Evolutionary conservation across 37 sponge, comb jelly and placozoan genomes (phyloP).

Genomic region (Crambe crambe): DNA sequence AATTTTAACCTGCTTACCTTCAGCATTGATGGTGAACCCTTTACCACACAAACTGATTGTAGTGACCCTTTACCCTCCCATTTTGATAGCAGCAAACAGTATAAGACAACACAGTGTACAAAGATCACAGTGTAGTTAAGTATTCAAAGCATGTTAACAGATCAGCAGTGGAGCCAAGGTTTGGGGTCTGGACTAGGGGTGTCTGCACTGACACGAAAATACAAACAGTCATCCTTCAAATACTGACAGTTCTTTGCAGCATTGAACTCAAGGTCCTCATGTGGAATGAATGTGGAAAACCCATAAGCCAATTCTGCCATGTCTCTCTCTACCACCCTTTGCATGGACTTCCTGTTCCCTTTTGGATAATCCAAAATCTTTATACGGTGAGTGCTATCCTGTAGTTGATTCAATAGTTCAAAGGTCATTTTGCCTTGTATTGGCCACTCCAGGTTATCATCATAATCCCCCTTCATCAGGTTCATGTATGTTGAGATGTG

Average conservation of each 20-base stretch:
- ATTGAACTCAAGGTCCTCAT: slow-evolving; percentile 18
- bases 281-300: neutral
- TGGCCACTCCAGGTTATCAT: too few species aligned
- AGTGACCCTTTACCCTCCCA: too few species aligned
- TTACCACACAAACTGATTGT: too few species aligned
- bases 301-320: slow-evolving; percentile 5
- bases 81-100: too few species aligned
- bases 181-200: slow-evolving; percentile 12
- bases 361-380: neutral
- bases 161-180: slow-evolving; percentile 11
- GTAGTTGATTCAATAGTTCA: slow-evolving; percentile 53
- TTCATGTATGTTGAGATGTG: too few species aligned
- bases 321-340: neutral
- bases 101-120: too few species aligned
- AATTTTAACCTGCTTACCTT: too few species aligned
- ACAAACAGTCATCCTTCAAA: slow-evolving; percentile 47
- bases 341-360: neutral
- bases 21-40: too few species aligned
- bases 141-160: too few species aligned
- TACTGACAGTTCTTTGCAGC: slow-evolving; percentile 38
- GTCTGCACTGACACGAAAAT: slow-evolving; percentile 32
- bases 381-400: slow-evolving; percentile 13
- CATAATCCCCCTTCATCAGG: too few species aligned
- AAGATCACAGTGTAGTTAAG: too few species aligned
- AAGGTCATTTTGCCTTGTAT: too few species aligned